A percentile compares a stretch with the other conserved stretches of the same genome.
Evolutionary conservation across 2,797 vertebrate species (phyloP).

Genomic region (Phaenicophaeus curvirostris): DNA sequence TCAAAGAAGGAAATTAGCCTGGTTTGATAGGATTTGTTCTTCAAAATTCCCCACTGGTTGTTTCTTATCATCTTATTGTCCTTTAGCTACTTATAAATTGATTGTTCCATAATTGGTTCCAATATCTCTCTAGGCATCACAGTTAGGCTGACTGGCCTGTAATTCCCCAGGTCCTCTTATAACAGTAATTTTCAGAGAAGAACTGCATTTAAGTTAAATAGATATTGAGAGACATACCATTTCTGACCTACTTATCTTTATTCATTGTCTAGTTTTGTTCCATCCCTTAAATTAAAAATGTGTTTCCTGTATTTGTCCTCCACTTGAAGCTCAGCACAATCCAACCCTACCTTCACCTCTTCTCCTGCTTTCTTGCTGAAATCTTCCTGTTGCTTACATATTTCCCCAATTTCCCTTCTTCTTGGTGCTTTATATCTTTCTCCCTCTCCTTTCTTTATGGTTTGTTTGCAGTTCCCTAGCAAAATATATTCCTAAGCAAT

Average conservation of each 20-base stretch:
- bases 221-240: constrained; percentile 11
- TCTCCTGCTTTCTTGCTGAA: background rate
- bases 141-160: constrained; percentile 44
- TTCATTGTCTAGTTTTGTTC: constrained; percentile 43
- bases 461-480: background rate
- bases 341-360: background rate
- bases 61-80: constrained; percentile 61
- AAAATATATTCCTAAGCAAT: background rate
- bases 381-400: background rate
- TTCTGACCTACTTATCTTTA: constrained; percentile 54
- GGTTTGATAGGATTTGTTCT: constrained; percentile 54
- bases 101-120: constrained; percentile 69
- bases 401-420: background rate
- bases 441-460: background rate
- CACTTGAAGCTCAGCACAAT: background rate
- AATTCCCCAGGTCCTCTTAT: constrained; percentile 56
- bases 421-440: background rate
- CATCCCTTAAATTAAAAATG: constrained; percentile 39
- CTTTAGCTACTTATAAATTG: constrained; percentile 59
- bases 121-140: constrained; percentile 60
- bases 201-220: constrained; percentile 36
- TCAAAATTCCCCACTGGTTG: constrained; percentile 60
- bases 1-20: constrained; percentile 57
- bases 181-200: constrained; percentile 39
- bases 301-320: background rate